Conservation (phyloP, 2,797 vertebrate species). For the Brotula barbata region DNA sequence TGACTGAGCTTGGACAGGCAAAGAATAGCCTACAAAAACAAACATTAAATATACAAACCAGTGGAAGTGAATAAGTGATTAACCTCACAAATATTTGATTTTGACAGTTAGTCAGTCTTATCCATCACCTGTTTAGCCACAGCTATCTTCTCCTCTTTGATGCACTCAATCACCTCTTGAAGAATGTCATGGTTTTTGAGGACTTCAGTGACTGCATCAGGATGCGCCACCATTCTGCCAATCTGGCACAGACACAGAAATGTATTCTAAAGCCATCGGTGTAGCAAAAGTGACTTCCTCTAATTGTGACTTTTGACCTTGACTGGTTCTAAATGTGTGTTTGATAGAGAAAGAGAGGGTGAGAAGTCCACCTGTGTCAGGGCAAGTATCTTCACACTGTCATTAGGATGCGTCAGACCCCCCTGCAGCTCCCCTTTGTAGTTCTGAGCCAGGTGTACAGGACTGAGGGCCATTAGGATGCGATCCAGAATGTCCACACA, state of each 20-base stretch:
- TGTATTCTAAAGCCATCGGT: too few relatives aligned
- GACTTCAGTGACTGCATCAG: constrained; percentile 82
- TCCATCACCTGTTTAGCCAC: constrained; percentile 90
- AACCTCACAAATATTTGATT: too few relatives aligned
- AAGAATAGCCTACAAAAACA: constrained; percentile 81
- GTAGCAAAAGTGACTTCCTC: too few relatives aligned
- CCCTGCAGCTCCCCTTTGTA: constrained; percentile 84
- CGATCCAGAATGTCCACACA: constrained; percentile 90
- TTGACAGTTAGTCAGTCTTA: too few relatives aligned
- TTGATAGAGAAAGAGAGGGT: not conserved
- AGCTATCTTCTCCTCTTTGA: constrained; percentile 86
- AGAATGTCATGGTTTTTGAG: constrained; percentile 83
- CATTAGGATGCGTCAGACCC: constrained; percentile 86
- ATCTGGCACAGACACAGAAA: constrained; percentile 76
- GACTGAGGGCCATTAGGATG: constrained; percentile 86
- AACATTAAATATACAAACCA: too few relatives aligned
- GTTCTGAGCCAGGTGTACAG: constrained; percentile 81
- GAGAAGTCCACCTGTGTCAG: constrained; percentile 85
- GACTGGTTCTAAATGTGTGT: too few relatives aligned
- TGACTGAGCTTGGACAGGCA: constrained; percentile 84
- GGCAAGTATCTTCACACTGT: constrained; percentile 87
- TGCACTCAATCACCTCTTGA: constrained; percentile 82
- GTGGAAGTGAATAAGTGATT: not conserved
- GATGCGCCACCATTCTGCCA: constrained; percentile 84
- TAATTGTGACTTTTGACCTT: too few relatives aligned